A percentile compares a stretch with the other conserved stretches of the same genome.
Conservation (phyloP, 1,140 invertebrate species). For the Neodiprion lecontei region DNA sequence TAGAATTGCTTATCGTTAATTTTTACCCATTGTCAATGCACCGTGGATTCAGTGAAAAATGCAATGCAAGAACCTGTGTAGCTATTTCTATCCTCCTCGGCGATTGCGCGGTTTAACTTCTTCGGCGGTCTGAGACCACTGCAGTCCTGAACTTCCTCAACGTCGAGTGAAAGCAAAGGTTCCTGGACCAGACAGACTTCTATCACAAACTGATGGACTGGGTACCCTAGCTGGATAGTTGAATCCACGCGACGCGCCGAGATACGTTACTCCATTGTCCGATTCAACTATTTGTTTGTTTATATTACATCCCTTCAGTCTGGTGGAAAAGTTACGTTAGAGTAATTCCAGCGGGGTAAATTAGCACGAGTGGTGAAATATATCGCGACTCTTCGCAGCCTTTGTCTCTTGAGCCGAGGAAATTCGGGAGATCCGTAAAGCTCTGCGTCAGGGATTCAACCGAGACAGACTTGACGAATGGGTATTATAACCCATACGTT, state of each 20-base stretch:
- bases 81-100: too few relatives aligned
- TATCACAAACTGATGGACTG: not conserved
- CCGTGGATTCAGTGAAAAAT: constrained; percentile 20
- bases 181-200: not conserved
- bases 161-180: not conserved
- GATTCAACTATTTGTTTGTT: too few relatives aligned
- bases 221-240: not conserved
- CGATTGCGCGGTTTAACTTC: too few relatives aligned
- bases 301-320: too few relatives aligned
- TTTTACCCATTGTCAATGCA: constrained; percentile 9
- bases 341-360: not conserved
- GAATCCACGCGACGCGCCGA: not conserved
- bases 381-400: too few relatives aligned
- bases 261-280: not conserved
- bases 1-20: constrained; percentile 6
- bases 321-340: not conserved
- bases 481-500: too few relatives aligned
- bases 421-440: constrained; percentile 11
- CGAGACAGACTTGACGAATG: too few relatives aligned
- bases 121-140: not conserved
- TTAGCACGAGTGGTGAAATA: too few relatives aligned
- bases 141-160: not conserved
- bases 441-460: constrained; percentile 29
- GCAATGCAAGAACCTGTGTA: constrained; percentile 18
- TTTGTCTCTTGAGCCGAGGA: not conserved